Base-by-base conservation (phyloP, 2,888 invertebrate species). In the Eupithecia subfuscata region DNA sequence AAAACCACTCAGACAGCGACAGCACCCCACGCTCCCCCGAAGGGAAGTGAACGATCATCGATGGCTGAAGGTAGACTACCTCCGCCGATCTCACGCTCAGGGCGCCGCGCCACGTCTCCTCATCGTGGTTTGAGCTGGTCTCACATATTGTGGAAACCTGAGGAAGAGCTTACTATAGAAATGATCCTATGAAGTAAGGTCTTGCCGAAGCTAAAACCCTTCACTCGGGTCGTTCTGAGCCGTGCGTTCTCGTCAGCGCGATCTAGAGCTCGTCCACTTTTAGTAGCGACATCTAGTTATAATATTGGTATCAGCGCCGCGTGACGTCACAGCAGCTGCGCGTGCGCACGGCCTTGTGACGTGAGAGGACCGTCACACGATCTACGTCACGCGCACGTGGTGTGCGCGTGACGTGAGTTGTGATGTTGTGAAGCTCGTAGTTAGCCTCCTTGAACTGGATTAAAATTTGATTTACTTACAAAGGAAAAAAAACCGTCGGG, bases 111-210 rank as follows among this genome's bases (percentile, higher is more conserved):
- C 34, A 64, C 64, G 34, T 34, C 34, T 64, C 64, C 30, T 64
- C 64, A 64, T 34, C 64, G 64, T n/a, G 64, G 64, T 64, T 64
- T 64, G 64, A 64, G 64, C 30, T 64, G 64, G 64, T 64, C 64
- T 64, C 64, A 64, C 64, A 34, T 34, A 34, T 64, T 64, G 64
- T 64, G 64, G 64, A 16, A 34, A 64, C 56, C 56, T 56, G 56
- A 56, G 56, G 56, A 56, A 22, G 22, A 56, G 56, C 56, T 56
- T 56, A 56, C 56, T 56, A 56, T 56, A 56, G 56, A 56, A 56
- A 56, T 56, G 56, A 56, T 56, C 64, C 30, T 65, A 30, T 65
- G 64, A 56, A 56, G 56, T 56, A 56, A 56, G 60, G 60, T 60
- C 60, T 60, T 60, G 25, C 14, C 25, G 60, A 1, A 14, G 12